Base-by-base conservation (phyloP, 1,140 invertebrate species). In the Mya arenaria region DNA sequence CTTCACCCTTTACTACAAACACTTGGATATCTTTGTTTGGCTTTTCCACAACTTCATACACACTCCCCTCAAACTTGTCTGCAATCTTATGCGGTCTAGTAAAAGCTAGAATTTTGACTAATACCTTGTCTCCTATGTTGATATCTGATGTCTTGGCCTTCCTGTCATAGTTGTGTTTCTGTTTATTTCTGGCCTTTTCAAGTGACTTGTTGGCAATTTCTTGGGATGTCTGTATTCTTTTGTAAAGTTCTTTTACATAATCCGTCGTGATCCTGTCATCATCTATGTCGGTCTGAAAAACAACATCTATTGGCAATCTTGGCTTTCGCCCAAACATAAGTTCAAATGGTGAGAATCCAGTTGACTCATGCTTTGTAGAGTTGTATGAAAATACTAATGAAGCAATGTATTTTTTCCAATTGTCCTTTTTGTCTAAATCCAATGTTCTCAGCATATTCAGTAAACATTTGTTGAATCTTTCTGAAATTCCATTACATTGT, bases 381-480 rank as follows among this genome's bases (percentile, higher is more conserved):
- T 84, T 84, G 39, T 82, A 84, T 60, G 79, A 78, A 71, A 48
- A 68, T 10, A 82, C 83, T 37, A 84, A 23, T 30, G 65, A 34
- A 65, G 48, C 37, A 4, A 83, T 23, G 32, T 65, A 56, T 60
- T 55, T 55, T 28, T 80, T 74, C 81, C 81, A 85, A 15, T 85
- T 55, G 55, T 37, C 36, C 55, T 85, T 85, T 56, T 80, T 44
- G 2, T 77, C n/a, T 25, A 63, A 10, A n/a, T 72, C 63, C 23
- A 77, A 66, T 17, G 79, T 85, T n/a, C 63, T 48, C 36, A 85
- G 34, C 71, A 71, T 83, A n/a, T 77, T 60, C 5, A 80, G 36
- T 25, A 85, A 30, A 23, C 63, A 77, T 39, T 66, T 28, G 34
- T 83, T 83, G 28, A 69, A 85, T 44, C 80, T 66, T 65, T 83